These are phyloP conservation scores for Anolis sagrei DNA, from an alignment of 2,113 vertebrate species.

Conservation along the genomic window DNA sequence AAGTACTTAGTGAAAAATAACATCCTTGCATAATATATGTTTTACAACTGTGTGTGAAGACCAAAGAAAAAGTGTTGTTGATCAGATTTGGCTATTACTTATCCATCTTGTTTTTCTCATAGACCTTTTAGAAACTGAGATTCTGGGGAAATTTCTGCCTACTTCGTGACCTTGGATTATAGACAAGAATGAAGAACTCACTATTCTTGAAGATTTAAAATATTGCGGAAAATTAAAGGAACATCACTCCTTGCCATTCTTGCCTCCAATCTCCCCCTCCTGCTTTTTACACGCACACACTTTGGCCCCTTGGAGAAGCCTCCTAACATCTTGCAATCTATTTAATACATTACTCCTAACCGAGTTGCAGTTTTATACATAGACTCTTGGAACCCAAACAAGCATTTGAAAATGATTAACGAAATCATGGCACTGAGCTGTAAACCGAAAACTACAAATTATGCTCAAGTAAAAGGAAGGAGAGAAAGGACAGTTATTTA, in stretches of 20 bases:
- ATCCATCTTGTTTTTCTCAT: background rate
- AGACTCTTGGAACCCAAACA: background rate
- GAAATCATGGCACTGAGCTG: background rate
- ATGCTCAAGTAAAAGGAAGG: background rate
- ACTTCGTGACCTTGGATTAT: background rate
- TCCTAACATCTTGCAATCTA: too few species aligned
- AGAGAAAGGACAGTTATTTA: background rate
- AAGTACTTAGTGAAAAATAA: too few species aligned
- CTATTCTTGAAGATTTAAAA: background rate
- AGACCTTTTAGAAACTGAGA: background rate
- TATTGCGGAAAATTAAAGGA: background rate
- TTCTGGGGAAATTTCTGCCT: background rate
- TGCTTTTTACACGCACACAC: too few species aligned
- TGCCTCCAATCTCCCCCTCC: too few species aligned
- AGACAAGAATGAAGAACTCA: background rate
- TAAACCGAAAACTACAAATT: background rate
- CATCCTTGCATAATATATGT: background rate
- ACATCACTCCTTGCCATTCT: background rate
- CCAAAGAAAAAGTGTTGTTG: too few species aligned
- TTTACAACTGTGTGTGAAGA: background rate
- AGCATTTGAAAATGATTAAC: background rate
- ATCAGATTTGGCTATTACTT: background rate
- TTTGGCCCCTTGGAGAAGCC: background rate
- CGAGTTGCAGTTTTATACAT: background rate
- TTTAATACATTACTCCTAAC: background rate